Percentiles rank a stretch among this genome's conserved stretches.
These are phyloP conservation scores for Gobius niger DNA, from an alignment of 2,113 vertebrate species.

Conservation along the genomic window DNA sequence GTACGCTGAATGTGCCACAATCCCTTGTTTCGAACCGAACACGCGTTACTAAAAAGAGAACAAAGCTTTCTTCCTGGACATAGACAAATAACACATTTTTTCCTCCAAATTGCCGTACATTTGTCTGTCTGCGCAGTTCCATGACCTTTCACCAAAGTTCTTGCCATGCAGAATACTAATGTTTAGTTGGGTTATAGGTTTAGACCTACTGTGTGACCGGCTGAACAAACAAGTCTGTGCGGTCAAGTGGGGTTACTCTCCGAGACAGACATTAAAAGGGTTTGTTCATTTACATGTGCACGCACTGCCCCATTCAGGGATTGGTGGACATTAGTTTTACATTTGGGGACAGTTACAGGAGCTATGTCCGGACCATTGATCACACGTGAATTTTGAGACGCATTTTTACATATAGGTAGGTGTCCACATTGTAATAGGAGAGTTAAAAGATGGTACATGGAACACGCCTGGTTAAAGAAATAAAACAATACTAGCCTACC, in stretches of 20 bases:
- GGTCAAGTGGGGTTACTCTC: neutral
- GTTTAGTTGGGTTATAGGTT: neutral
- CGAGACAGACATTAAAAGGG: neutral
- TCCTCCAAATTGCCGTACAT: neutral
- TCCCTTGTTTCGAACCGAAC: conserved; percentile 24
- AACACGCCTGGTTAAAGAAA: no score
- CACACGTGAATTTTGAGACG: no score
- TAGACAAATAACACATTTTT: conserved; percentile 1
- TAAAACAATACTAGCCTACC: no score
- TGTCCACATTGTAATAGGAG: no score
- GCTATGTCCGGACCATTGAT: no score
- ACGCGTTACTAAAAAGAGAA: conserved; percentile 12
- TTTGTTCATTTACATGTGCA: neutral
- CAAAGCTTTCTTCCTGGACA: neutral
- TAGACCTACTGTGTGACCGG: neutral
- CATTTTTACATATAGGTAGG: no score
- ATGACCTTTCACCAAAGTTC: conserved; percentile 4
- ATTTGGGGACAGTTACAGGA: no score
- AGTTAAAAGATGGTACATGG: no score
- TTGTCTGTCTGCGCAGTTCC: neutral
- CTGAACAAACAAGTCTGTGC: neutral
- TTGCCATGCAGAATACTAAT: conserved; percentile 1
- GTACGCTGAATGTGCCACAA: conserved; percentile 16
- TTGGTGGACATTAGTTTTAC: no score
- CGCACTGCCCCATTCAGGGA: no score